These are phyloP conservation scores for Stegodyphus dumicola DNA, from an alignment of 1,140 invertebrate genomes.

Conservation along the genomic window DNA sequence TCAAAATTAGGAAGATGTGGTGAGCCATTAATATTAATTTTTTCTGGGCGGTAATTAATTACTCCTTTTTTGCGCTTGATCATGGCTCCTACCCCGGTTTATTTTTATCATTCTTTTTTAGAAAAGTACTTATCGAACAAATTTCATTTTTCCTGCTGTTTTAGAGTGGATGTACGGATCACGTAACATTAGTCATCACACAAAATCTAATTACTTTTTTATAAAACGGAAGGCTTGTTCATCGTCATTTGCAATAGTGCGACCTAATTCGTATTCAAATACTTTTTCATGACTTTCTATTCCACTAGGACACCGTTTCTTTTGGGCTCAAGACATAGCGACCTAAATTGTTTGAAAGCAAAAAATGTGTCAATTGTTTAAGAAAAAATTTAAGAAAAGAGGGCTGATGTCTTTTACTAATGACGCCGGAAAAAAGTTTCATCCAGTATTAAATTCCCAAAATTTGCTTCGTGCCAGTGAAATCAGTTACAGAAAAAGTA, in stretches of 20 bases:
- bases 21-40: conserved; percentile 38
- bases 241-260: not conserved
- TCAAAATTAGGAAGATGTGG: conserved; percentile 12
- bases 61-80: conserved; percentile 21
- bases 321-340: not conserved
- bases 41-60: conserved; percentile 32
- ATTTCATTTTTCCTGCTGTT: conserved; percentile 26
- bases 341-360: too few relatives aligned
- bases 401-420: too few relatives aligned
- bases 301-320: not conserved
- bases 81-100: not conserved
- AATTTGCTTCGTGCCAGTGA: too few relatives aligned
- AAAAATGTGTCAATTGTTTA: too few relatives aligned
- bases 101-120: conserved; percentile 38
- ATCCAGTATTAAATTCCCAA: too few relatives aligned
- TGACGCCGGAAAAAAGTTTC: too few relatives aligned
- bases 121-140: conserved; percentile 34
- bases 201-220: conserved; percentile 44
- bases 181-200: conserved; percentile 46
- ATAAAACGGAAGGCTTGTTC: not conserved
- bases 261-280: not conserved
- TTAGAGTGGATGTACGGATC: conserved; percentile 2
- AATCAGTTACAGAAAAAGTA: too few relatives aligned
- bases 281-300: not conserved
- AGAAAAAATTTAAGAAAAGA: too few relatives aligned